Evolutionary conservation across 2,888 invertebrate species (phyloP).

Genomic region (Timandra comae): DNA sequence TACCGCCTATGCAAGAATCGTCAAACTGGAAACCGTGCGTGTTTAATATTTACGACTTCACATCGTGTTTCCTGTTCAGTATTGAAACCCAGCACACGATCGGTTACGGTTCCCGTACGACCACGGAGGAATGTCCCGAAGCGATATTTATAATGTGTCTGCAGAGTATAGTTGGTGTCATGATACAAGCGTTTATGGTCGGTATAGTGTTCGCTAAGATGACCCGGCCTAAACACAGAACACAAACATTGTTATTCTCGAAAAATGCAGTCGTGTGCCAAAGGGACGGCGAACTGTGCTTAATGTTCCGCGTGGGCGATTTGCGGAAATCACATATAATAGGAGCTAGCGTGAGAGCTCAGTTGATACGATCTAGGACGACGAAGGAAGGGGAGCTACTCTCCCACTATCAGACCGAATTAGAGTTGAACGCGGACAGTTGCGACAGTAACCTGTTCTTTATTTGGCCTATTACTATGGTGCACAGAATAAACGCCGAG

Average conservation of each 20-base stretch:
- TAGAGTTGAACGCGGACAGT: conserved; percentile 82
- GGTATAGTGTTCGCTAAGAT: conserved; percentile 93
- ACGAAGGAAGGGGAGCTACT: conserved; percentile 92
- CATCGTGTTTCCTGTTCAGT: conserved; percentile 92
- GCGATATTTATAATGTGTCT: conserved; percentile 93
- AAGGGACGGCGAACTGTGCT: conserved; percentile 86
- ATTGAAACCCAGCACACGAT: conserved; percentile 96
- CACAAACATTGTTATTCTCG: conserved; percentile 92
- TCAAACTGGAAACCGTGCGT: conserved; percentile 87
- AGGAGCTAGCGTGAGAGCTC: conserved; percentile 89
- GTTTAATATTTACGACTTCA: conserved; percentile 86
- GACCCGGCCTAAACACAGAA: conserved; percentile 92
- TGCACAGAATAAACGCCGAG: conserved; percentile 87
- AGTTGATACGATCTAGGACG: conserved; percentile 86
- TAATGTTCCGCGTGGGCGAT: conserved; percentile 93
- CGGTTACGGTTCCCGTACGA: conserved; percentile 90
- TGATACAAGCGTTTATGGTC: conserved; percentile 88
- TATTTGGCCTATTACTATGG: conserved; percentile 95
- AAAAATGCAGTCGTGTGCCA: conserved; percentile 89
- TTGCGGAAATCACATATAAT: conserved; percentile 94
- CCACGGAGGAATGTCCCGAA: conserved; percentile 92
- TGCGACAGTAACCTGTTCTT: conserved; percentile 91
- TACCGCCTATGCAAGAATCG: conserved; percentile 63
- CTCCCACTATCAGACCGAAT: conserved; percentile 87
- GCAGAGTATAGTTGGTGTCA: conserved; percentile 91